Evolutionary conservation across 2,888 invertebrate genomes (phyloP), one percentile per base, ranked within the genome.

Genomic region (Acanthosepion esculentum): DNA sequence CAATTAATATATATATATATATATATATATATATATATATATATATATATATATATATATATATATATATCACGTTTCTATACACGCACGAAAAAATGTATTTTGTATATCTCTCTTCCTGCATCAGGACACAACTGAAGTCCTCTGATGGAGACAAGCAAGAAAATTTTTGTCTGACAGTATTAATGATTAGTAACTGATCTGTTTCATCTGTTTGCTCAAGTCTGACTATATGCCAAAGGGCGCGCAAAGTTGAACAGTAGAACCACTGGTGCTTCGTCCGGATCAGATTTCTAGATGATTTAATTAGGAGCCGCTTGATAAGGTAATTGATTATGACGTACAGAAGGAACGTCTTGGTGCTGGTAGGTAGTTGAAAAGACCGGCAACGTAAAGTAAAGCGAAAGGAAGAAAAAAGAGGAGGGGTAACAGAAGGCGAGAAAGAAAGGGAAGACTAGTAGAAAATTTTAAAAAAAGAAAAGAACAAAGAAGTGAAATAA

Each of bases 361-460:
- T 78, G 78, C n/a, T n/a, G 15, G 78, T 33, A 33, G n/a, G 78
- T 33, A 15, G 78, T 78, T 78, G n/a, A 15, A 18, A 33, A n/a
- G 15, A 78, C 20, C 15, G 1, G n/a, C n/a, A 33, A 12, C 0
- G 78, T 15, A 10, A 78, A 78, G n/a, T 29, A 78, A 78, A 78
- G 12, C 29, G 12, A 78, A n/a, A 10, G 8, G 12, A 78, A 78
- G 12, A 78, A 15, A 78, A 10, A 78, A 10, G n/a, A 10, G 8
- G 8, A n/a, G 8, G 8, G 12, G n/a, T n/a, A 12, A n/a, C 15
- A 78, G n/a, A 0, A 6, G n/a, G 2, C 0, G 8, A n/a, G n/a
- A n/a, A 78, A 8, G n/a, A 78, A 64, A 5, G 7, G 29, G 12
- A 10, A 64, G 8, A 8, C 4, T 6, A 29, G 29, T 6, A 10